Evolutionary conservation across 2,113 vertebrate genomes (phyloP), one percentile per base, ranked within the genome.

Genomic region (Tragelaphus buxtoni): DNA sequence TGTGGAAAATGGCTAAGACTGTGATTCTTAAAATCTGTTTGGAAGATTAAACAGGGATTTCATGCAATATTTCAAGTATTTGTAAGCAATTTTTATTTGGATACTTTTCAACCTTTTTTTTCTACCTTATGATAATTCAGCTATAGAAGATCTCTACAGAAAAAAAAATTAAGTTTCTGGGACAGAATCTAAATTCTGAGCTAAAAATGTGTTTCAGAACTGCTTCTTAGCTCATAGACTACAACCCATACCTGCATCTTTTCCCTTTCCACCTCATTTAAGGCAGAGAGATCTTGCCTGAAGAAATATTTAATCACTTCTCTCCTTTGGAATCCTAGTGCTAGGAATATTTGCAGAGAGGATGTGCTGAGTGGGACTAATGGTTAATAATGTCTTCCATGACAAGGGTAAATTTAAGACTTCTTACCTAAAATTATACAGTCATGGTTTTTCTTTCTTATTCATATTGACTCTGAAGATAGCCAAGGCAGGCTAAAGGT

Each of bases 11-110:
- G 69, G 86, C 58, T 69, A 96, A 94, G 92, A 94, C 81, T 89
- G 77, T 74, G 94, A 80, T 83, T 96, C 91, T 89, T 90, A 94
- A 97, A 96, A 95, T 97, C 82, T 87, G 61, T 94, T 96, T 97
- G 92, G 88, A 84, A 95, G 94, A 97, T 96, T 97, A 98, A 95
- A 94, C 88, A 94, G 95, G 81, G 77, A 96, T 97, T 98, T 97
- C 90, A 97, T 16, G 72, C 93, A 95, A 51, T 63, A 82, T 96
- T 98, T 94, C 96, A 94, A 97, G 92, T 88, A 83, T 97, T 96
- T 92, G 94, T 90, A 97, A 97, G 95, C 95, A 96, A 95, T 97
- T 97, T 97, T 95, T 94, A 72, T 95, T 92, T 82, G 96, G 95
- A 92, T 92, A 88, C 63, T 91, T 97, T 97, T 96, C 85, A 96